A percentile compares a stretch with the other conserved stretches of the same genome.
phyloP scores from a whole-genome alignment of 2,888 invertebrate genomes.

The Oscheius sp. region DNA sequence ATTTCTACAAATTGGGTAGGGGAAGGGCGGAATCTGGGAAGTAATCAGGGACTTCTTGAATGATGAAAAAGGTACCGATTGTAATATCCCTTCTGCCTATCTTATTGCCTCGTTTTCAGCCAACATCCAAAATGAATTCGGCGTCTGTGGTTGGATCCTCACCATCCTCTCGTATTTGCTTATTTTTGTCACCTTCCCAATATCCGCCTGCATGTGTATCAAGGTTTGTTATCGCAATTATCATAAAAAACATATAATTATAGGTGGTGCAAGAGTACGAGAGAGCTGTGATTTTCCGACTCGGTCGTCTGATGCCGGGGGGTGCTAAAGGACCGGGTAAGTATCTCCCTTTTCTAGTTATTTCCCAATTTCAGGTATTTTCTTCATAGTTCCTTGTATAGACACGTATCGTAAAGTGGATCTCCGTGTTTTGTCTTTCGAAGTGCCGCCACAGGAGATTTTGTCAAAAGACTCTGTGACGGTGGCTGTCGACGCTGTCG shows the following conservation, averaged over 20 bases:
- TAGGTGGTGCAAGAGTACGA: constrained; percentile 76
- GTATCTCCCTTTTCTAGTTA: background rate
- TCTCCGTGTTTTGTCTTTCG: constrained; percentile 92
- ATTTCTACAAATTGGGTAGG: no score
- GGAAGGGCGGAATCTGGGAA: no score
- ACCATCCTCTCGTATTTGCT: constrained; percentile 71
- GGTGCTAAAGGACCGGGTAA: constrained; percentile 80
- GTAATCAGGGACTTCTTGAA: no score
- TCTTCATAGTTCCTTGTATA: constrained; percentile 82
- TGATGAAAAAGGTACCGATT: no score
- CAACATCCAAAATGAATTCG: constrained; percentile 73
- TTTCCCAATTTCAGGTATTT: constrained; percentile 56
- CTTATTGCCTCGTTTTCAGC: constrained; percentile 60
- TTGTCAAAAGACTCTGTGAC: constrained; percentile 88
- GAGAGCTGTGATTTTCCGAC: constrained; percentile 87
- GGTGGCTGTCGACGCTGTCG: constrained; percentile 91
- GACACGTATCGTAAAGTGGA: constrained; percentile 81
- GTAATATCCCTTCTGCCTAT: no score
- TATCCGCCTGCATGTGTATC: constrained; percentile 63
- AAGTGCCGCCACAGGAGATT: constrained; percentile 92
- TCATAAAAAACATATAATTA: background rate
- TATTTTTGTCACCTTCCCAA: constrained; percentile 69
- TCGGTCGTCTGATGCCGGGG: constrained; percentile 83
- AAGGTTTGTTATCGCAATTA: constrained; percentile 53
- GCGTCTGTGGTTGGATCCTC: constrained; percentile 73